Evolutionary conservation across 2,888 invertebrate species (phyloP), one percentile per base, ranked within the genome.

Genomic region (Allolobophora icterica): DNA sequence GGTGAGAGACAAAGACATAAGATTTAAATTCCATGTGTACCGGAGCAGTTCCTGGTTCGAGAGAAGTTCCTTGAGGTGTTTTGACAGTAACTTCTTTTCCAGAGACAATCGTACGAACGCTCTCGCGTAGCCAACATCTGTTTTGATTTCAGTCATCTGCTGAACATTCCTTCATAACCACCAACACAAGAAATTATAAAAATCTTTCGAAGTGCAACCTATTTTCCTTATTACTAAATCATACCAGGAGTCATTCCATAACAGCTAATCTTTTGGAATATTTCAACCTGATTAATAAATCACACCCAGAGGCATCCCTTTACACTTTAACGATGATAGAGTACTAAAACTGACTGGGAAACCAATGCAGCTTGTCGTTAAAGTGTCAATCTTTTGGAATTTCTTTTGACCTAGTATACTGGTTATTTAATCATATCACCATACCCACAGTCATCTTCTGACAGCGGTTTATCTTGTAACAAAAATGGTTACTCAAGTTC

Each of bases 91-190:
- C 95, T 99, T 99, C 95, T 99, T 98, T 95, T 99, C 99, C 89
- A 99, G 96, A 0, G 99, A 97, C 40, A 99, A 96, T 91, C 99
- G 97, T 6, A 99, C 98, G 97, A 98, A 99, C 1, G 99, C 99
- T 93, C 99, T 94, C 3, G 96, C 96, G 94, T 96, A 96, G 3
- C 99, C 99, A 93, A 99, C 98, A 94, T 99, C 98, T 0, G 99
- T 99, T 96, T 98, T 99, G 91, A 99, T 99, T 95, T 99, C 99
- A 0, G 98, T 97, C 98, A 99, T 99, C 92, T 94, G 93, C 91
- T 94, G 94, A 1, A 95, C 94, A 92, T 95, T 94, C 84, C 93
- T 93, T 91, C 6, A 83, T 84, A 87, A 91, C 38, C n/a, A 40
- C 21, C 38, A 91, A 91, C 40, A 34, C 17, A 91, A 89, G 38